Base-by-base conservation (phyloP, 1,140 invertebrate genomes). In the Drosophila persimilis region DNA sequence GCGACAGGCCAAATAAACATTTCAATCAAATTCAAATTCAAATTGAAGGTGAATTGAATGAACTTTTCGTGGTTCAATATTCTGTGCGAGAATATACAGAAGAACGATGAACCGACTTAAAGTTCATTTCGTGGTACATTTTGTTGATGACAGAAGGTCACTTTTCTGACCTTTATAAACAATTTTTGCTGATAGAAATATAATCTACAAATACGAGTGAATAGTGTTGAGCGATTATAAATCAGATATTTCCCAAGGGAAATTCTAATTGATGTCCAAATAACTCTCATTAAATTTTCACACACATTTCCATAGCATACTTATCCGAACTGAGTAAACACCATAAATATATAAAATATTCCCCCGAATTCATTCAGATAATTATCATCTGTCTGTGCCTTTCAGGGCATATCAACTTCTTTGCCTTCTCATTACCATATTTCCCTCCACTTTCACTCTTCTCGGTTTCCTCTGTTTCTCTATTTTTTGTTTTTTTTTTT, bases 1-100 rank as follows among this genome's bases (percentile, higher is more conserved):
- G 57, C 29, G 61, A 73, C 70, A 47, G 50, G 3, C 60, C 59
- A 24, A 58, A 26, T 76, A 80, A 79, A 80, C 65, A 80, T 61
- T 80, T 61, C 77, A 57, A 70, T 61, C 56, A 56, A 24, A 31
- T 56, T 35, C 8, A 8, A 22, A 69, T 31, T 69, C 8, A 57
- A 48, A 35, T 17, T n/a, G 26, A 57, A 69, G 66, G 59, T 69
- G 57, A 69, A 53, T 22, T 15, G 35, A 77, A 51, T 31, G 8
- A 53, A 50, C 39, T 64, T 39, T 39, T 39, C 11, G 35, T 39
- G 11, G 35, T 39, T 39, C 35, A 39, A 5, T 8, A 39, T 5
- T 39, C 2, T 13, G 3, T 39, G 5, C 3, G 9, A 9, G 8
- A 35, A 39, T 35, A 35, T 35, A 35, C 9, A 35, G 31, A 35